Percentiles rank a stretch among this genome's conserved stretches.
Evolutionary conservation across 2,888 invertebrate species (phyloP).

Genomic region (Oligia fasciuncula): DNA sequence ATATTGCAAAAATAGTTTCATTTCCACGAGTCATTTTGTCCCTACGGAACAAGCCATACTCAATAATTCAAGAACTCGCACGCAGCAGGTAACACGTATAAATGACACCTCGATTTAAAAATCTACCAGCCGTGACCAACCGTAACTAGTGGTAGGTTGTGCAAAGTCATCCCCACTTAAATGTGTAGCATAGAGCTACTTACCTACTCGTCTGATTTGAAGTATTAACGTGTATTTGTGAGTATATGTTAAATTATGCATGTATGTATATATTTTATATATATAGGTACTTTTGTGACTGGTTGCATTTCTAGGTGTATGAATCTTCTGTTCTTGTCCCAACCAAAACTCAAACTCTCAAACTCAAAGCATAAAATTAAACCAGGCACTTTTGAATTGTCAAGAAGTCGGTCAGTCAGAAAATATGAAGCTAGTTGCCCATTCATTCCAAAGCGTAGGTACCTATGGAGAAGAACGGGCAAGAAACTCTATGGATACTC

Average conservation of each 20-base stretch:
- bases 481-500: too few relatives aligned
- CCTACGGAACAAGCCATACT: constrained; percentile 52
- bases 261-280: not conserved
- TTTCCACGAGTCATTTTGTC: constrained; percentile 42
- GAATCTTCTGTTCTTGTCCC: not conserved
- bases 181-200: constrained; percentile 11
- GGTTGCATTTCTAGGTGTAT: not conserved
- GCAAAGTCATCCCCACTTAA: constrained; percentile 14
- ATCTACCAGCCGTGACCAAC: constrained; percentile 33
- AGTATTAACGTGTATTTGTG: not conserved
- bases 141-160: constrained; percentile 23
- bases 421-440: too few relatives aligned
- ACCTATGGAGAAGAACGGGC: too few relatives aligned
- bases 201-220: not conserved
- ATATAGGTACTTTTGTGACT: not conserved
- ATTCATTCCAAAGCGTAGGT: too few relatives aligned
- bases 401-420: too few relatives aligned
- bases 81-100: constrained; percentile 47
- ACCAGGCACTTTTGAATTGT: too few relatives aligned
- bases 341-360: too few relatives aligned
- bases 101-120: constrained; percentile 56
- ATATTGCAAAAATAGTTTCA: constrained; percentile 53
- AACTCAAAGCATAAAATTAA: too few relatives aligned
- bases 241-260: not conserved
- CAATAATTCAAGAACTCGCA: constrained; percentile 51